These are phyloP conservation scores for Pseudois nayaur DNA, from an alignment of 2,113 vertebrate genomes.

Conservation along the genomic window DNA sequence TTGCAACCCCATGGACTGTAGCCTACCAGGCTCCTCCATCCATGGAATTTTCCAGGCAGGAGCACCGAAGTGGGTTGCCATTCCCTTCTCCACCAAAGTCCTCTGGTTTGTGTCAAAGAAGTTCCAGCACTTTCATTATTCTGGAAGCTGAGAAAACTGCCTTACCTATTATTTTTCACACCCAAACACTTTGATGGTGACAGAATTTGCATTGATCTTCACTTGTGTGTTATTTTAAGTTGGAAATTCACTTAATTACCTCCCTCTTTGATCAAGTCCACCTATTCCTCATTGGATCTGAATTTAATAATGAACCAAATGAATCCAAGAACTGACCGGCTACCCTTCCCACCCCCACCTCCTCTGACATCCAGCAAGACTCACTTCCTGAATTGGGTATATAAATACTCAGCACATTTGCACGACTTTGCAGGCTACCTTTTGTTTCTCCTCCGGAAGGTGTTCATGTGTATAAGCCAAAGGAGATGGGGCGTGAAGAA, in stretches of 20 bases:
- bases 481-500: constrained; percentile 56
- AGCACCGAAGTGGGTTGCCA: not conserved
- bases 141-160: not conserved
- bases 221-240: not conserved
- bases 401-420: not conserved
- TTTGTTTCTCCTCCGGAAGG: constrained; percentile 31
- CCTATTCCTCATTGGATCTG: not conserved
- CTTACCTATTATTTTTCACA: not conserved
- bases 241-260: not conserved
- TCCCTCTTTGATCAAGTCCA: constrained; percentile 15
- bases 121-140: not conserved
- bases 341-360: not conserved
- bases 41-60: not conserved
- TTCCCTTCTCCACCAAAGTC: not conserved
- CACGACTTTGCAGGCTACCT: not conserved
- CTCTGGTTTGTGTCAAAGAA: not conserved
- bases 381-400: not conserved
- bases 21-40: not conserved
- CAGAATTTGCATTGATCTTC: not conserved
- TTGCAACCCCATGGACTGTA: not conserved
- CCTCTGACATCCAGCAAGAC: not conserved
- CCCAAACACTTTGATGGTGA: not conserved
- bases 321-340: not conserved
- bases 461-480: not conserved
- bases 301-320: not conserved